Percentiles rank a stretch among this genome's conserved stretches.
Evolutionary conservation across 2,797 vertebrate genomes (phyloP).

Genomic region (Pseudochirops corinnae): DNA sequence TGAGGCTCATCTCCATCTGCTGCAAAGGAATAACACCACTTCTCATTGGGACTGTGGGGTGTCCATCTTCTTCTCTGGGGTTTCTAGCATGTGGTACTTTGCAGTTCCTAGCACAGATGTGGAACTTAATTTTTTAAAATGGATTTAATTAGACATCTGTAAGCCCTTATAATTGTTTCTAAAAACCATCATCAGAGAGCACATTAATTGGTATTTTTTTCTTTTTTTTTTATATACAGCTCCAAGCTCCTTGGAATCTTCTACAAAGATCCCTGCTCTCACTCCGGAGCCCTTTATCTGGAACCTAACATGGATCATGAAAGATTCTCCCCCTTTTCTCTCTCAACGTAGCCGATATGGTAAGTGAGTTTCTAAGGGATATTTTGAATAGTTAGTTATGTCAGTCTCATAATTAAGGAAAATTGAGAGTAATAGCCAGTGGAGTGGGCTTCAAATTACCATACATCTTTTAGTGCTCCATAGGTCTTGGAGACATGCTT

Average conservation of each 20-base stretch:
- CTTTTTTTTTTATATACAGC: slow-evolving; percentile 77
- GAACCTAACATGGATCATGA: slow-evolving; percentile 89
- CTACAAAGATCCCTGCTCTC: slow-evolving; percentile 72
- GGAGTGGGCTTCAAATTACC: not conserved
- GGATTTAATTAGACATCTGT: not conserved
- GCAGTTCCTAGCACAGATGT: not conserved
- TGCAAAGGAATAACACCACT: not conserved
- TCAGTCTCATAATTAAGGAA: slow-evolving; percentile 19
- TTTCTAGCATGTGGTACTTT: not conserved
- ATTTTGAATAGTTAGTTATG: not conserved
- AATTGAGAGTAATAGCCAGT: not conserved
- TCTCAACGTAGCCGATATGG: slow-evolving; percentile 85
- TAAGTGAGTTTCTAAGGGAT: slow-evolving; percentile 76
- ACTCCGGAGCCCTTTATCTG: slow-evolving; percentile 79
- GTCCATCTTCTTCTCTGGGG: not conserved
- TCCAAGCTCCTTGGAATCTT: slow-evolving; percentile 72
- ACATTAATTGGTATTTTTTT: slow-evolving; percentile 37
- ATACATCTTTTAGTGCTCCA: not conserved
- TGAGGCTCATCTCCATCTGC: not conserved
- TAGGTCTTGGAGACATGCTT: not conserved
- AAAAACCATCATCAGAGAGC: not conserved
- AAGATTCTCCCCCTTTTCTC: slow-evolving; percentile 86
- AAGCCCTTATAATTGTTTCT: not conserved
- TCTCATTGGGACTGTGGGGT: not conserved
- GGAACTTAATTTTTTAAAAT: not conserved